Conservation (phyloP, 2,888 invertebrate genomes). For the Pammene fasciana region DNA sequence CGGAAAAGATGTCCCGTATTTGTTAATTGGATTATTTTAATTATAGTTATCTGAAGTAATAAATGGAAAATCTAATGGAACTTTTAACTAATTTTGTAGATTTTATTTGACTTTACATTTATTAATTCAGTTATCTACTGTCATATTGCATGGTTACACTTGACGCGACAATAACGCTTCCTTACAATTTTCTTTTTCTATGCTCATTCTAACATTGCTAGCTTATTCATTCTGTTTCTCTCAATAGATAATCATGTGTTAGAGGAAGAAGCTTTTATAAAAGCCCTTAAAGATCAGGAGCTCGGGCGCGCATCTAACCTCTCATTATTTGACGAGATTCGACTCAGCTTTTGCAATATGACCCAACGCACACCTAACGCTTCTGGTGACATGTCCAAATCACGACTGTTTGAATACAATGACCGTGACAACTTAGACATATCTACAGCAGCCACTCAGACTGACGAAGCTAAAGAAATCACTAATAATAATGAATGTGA, state of each 20-base stretch:
- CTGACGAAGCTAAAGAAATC: slow-evolving; percentile 47
- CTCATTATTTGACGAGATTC: slow-evolving; percentile 74
- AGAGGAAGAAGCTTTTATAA: slow-evolving; percentile 73
- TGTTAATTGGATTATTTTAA: too few relatives aligned
- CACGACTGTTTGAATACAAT: slow-evolving; percentile 52
- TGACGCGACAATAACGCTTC: too few relatives aligned
- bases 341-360: slow-evolving; percentile 67
- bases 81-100: too few relatives aligned
- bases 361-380: slow-evolving; percentile 59
- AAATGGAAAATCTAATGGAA: too few relatives aligned
- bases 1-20: too few relatives aligned
- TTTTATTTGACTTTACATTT: too few relatives aligned
- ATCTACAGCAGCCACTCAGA: slow-evolving; percentile 55
- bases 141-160: neutral
- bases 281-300: slow-evolving; percentile 63
- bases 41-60: too few relatives aligned
- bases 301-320: slow-evolving; percentile 70
- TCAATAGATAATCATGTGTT: slow-evolving; percentile 67
- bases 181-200: neutral
- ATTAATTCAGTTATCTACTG: too few relatives aligned
- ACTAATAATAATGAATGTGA: slow-evolving; percentile 36
- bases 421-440: slow-evolving; percentile 49
- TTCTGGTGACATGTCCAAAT: slow-evolving; percentile 63
- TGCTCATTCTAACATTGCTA: slow-evolving; percentile 22
- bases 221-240: slow-evolving; percentile 43